Conservation (phyloP, 1,140 invertebrate species). For the Anagrus nilaparvatae region DNA sequence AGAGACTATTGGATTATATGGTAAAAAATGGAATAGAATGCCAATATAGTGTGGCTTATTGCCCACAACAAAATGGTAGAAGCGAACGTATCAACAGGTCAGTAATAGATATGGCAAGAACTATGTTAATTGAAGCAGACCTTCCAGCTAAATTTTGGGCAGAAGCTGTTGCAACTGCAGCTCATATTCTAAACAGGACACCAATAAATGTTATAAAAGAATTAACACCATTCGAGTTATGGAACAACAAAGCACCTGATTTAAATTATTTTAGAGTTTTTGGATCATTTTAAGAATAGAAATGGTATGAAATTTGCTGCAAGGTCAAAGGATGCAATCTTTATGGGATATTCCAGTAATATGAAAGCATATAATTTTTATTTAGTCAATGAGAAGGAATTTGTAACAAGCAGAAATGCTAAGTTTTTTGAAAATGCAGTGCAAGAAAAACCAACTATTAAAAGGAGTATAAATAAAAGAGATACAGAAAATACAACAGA, state of each 20-base stretch:
- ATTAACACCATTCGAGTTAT: slow-evolving; percentile 16
- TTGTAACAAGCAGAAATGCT: too few species aligned
- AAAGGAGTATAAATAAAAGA: too few species aligned
- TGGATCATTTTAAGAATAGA: too few species aligned
- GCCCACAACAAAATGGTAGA: slow-evolving; percentile 2
- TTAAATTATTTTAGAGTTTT: slow-evolving; percentile 15
- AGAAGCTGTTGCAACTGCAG: neutral
- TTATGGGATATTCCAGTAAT: too few species aligned
- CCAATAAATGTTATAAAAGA: neutral
- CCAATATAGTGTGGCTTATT: neutral
- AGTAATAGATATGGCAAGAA: slow-evolving; percentile 18
- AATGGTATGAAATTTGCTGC: too few species aligned
- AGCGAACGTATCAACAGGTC: slow-evolving; percentile 2
- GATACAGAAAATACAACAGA: too few species aligned
- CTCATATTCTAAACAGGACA: neutral
- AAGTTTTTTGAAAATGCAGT: too few species aligned
- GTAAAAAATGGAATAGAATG: neutral
- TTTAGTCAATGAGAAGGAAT: too few species aligned
- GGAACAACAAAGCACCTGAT: slow-evolving; percentile 12
- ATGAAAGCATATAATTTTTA: too few species aligned
- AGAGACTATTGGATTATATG: slow-evolving; percentile 19
- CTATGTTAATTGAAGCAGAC: slow-evolving; percentile 12
- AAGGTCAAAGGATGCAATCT: too few species aligned
- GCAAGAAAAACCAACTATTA: too few species aligned
- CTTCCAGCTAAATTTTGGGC: slow-evolving; percentile 3